Conservation (phyloP, 2,888 invertebrate genomes). For the Eledone cirrhosa region DNA sequence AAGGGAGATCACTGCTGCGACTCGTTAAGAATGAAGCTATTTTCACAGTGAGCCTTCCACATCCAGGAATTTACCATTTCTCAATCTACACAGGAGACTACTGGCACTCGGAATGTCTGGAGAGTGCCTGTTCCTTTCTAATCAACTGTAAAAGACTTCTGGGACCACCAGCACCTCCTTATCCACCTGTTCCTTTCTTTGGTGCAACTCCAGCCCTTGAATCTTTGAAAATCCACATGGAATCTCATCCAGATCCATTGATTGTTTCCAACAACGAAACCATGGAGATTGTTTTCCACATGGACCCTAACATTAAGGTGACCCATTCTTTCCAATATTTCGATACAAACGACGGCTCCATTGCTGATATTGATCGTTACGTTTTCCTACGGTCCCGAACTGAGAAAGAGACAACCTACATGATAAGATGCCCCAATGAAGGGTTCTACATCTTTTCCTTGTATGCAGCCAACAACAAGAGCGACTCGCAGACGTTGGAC, state of each 20-base stretch:
- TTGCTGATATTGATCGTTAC: slow-evolving; percentile 57
- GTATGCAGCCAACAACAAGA: slow-evolving; percentile 51
- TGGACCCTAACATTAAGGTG: slow-evolving; percentile 54
- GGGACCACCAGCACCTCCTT: slow-evolving; percentile 51
- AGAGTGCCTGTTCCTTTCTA: slow-evolving; percentile 63
- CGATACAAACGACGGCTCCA: slow-evolving; percentile 53
- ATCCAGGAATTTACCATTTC: slow-evolving; percentile 66
- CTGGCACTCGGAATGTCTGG: slow-evolving; percentile 62
- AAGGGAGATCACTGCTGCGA: slow-evolving; percentile 56
- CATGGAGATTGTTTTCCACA: slow-evolving; percentile 57
- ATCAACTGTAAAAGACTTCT: slow-evolving; percentile 54
- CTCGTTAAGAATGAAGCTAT: slow-evolving; percentile 59
- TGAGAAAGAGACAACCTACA: slow-evolving; percentile 57
- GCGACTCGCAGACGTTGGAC: slow-evolving; percentile 49
- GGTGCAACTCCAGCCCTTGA: slow-evolving; percentile 60
- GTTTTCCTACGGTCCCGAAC: slow-evolving; percentile 60
- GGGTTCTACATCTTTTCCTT: slow-evolving; percentile 64
- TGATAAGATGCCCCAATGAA: slow-evolving; percentile 62
- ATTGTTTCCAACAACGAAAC: slow-evolving; percentile 57
- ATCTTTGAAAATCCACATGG: slow-evolving; percentile 48
- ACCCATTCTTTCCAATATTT: slow-evolving; percentile 62
- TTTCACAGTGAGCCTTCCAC: slow-evolving; percentile 66
- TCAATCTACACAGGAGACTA: slow-evolving; percentile 65
- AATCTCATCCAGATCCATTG: slow-evolving; percentile 53
- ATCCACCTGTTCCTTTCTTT: slow-evolving; percentile 59